Percentiles rank a stretch among this genome's conserved stretches.
These are phyloP conservation scores for Plecotus auritus DNA, from an alignment of 2,113 vertebrate genomes.

Conservation along the genomic window DNA sequence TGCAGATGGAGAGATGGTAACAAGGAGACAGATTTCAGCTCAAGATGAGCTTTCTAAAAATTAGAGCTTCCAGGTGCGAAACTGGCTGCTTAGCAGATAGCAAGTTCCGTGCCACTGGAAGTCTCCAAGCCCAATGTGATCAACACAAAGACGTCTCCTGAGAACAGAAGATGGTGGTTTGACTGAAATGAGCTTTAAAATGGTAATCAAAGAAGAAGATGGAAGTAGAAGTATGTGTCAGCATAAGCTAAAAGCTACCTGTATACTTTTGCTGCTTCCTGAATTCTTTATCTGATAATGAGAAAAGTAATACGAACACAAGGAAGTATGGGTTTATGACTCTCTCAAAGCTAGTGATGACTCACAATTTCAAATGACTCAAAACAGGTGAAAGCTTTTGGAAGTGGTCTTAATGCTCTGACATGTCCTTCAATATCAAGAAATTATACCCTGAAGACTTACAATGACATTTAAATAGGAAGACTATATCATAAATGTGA, in stretches of 20 bases:
- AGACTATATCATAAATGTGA: neutral
- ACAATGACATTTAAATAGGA: neutral
- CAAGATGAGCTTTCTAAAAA: neutral
- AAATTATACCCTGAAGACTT: neutral
- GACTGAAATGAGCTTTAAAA: neutral
- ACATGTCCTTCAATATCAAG: neutral
- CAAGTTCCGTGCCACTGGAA: neutral
- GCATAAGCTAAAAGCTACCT: neutral
- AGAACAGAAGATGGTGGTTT: neutral
- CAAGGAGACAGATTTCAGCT: neutral
- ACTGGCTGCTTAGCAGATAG: neutral
- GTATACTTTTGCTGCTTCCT: neutral
- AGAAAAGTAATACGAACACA: neutral
- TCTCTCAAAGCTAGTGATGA: neutral
- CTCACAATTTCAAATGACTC: conserved; percentile 37
- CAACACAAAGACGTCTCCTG: neutral
- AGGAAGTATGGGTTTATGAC: neutral
- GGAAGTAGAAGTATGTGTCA: neutral
- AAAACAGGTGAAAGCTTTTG: conserved; percentile 22
- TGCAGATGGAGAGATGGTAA: neutral
- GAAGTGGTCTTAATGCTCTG: neutral
- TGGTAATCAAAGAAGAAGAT: neutral
- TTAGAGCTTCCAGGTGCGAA: neutral
- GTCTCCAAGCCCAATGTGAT: neutral
- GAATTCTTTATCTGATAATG: conserved; percentile 5